phyloP scores from a whole-genome alignment of 2,797 vertebrate species.

The Microctenopoma stevenorrisi region DNA sequence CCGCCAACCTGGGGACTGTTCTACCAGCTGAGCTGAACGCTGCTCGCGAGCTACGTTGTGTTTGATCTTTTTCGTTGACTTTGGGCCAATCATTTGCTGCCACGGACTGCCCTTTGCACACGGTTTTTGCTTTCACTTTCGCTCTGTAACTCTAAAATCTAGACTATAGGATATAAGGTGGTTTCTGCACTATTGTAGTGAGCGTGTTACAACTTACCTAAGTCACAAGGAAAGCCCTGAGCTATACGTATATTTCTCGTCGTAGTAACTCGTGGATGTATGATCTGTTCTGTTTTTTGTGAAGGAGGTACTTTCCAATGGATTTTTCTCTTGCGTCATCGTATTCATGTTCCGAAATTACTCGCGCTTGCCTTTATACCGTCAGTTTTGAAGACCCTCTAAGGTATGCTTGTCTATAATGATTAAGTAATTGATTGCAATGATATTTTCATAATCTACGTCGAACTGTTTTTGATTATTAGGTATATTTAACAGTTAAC shows the following conservation, averaged over 20 bases:
- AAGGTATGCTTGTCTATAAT: background rate
- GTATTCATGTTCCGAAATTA: background rate
- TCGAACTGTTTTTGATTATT: background rate
- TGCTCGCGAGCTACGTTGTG: too few species aligned
- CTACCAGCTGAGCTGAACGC: too few species aligned
- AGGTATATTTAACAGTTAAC: background rate
- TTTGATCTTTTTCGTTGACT: too few species aligned
- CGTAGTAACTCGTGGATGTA: background rate
- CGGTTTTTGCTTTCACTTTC: background rate
- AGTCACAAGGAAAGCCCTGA: background rate
- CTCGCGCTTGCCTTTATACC: background rate
- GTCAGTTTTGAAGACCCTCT: background rate
- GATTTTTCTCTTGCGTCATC: background rate
- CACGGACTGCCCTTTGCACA: background rate
- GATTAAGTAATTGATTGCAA: too few species aligned
- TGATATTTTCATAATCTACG: too few species aligned
- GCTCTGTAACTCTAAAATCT: too few species aligned
- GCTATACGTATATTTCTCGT: background rate
- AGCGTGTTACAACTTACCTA: background rate
- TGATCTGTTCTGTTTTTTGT: background rate
- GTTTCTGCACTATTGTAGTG: background rate
- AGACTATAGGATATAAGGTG: too few species aligned
- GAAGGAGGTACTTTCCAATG: background rate
- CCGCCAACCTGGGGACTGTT: too few species aligned
- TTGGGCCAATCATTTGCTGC: background rate